Conservation (phyloP, 2,797 vertebrate species). For the Pseudocheirus occidentalis region DNA sequence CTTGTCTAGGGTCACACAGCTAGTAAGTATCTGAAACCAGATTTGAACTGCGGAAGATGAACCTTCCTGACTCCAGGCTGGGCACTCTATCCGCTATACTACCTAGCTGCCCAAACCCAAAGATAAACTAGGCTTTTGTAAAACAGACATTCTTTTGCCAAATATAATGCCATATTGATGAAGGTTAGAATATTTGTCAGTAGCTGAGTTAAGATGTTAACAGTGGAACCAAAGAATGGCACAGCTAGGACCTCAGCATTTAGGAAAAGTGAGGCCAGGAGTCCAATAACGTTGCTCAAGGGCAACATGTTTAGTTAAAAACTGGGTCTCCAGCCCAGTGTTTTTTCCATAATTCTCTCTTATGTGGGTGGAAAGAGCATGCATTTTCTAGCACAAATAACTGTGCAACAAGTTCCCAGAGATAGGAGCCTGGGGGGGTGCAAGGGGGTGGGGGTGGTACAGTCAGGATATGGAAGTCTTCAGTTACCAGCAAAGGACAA, state of each 20-base stretch:
- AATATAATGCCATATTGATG: neutral
- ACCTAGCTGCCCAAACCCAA: neutral
- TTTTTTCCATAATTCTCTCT: neutral
- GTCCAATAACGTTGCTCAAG: neutral
- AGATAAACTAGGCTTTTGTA: neutral
- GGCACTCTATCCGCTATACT: neutral
- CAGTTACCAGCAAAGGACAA: constrained; percentile 29
- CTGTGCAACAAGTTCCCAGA: neutral
- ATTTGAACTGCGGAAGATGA: neutral
- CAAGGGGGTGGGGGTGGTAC: no score
- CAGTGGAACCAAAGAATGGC: neutral
- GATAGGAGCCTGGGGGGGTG: neutral
- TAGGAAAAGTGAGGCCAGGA: neutral
- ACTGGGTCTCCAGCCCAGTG: neutral
- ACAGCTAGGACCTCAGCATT: neutral
- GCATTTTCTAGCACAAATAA: neutral
- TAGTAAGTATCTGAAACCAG: neutral
- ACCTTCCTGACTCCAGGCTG: neutral
- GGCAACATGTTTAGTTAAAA: neutral
- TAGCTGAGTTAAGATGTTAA: neutral
- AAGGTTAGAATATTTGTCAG: neutral
- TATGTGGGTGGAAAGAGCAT: neutral
- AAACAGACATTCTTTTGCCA: neutral
- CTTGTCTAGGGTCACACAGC: no score
- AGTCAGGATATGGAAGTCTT: neutral